These are phyloP conservation scores for Pseudochromis fuscus DNA, from an alignment of 2,797 vertebrate genomes.

Conservation along the genomic window DNA sequence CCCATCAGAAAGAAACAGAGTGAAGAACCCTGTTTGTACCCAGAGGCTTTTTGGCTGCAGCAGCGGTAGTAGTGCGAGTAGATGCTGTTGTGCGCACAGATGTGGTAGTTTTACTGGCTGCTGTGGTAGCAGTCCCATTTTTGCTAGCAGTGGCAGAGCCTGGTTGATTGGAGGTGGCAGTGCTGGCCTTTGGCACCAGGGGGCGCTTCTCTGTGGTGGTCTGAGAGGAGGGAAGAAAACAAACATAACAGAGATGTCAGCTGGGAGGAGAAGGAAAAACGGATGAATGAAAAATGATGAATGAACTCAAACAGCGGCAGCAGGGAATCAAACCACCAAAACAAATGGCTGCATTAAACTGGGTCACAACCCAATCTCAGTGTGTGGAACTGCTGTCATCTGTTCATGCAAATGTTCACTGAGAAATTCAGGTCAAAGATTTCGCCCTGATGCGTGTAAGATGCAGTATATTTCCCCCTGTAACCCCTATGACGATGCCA, in stretches of 20 bases:
- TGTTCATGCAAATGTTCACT: slow-evolving; percentile 13
- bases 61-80: slow-evolving; percentile 54
- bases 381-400: slow-evolving; percentile 1
- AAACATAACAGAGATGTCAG: not conserved
- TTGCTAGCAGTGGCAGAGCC: slow-evolving; percentile 70
- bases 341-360: not conserved
- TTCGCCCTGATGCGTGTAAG: not conserved
- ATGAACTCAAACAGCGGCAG: not conserved
- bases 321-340: not conserved
- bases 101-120: slow-evolving; percentile 68
- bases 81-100: slow-evolving; percentile 62
- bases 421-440: slow-evolving; percentile 38
- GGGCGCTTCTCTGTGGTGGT: slow-evolving; percentile 84
- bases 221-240: slow-evolving; percentile 42
- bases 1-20: not conserved
- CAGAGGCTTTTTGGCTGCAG: slow-evolving; percentile 86
- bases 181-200: slow-evolving; percentile 83
- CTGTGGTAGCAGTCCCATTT: slow-evolving; percentile 76
- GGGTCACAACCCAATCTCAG: slow-evolving; percentile 5
- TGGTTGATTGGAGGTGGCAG: slow-evolving; percentile 62
- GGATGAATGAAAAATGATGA: no score
- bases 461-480: not conserved
- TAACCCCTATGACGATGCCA: slow-evolving; percentile 16
- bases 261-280: not conserved
- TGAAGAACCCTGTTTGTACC: slow-evolving; percentile 71